These are phyloP conservation scores for Heterodera carotae DNA, from an alignment of 1,140 invertebrate species.

Conservation along the genomic window DNA sequence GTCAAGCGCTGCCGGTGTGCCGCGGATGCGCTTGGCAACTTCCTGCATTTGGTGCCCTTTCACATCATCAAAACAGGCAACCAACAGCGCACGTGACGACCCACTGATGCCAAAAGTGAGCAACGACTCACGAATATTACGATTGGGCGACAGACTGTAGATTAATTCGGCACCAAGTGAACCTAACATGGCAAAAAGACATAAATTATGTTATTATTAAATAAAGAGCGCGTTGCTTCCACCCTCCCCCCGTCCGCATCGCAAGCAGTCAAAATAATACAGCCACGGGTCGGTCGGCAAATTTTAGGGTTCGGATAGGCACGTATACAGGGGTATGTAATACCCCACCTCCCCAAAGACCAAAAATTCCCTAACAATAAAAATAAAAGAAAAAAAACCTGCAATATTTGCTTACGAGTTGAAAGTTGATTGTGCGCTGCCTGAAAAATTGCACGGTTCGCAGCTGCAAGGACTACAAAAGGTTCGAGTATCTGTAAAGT, in stretches of 20 bases:
- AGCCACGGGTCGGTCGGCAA: too few relatives aligned
- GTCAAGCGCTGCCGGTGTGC: conserved; percentile 47
- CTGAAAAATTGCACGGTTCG: conserved; percentile 61
- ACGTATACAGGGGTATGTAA: too few relatives aligned
- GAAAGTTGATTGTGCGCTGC: conserved; percentile 60
- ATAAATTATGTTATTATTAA: too few relatives aligned
- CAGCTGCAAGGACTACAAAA: conserved; percentile 59
- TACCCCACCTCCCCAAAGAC: too few relatives aligned
- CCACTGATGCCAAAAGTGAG: conserved; percentile 56
- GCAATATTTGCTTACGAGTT: conserved; percentile 30
- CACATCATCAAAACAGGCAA: conserved; percentile 55
- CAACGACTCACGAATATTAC: conserved; percentile 56
- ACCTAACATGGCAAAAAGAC: background rate
- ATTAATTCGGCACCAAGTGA: conserved; percentile 58
- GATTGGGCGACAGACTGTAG: conserved; percentile 59
- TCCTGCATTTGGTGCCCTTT: conserved; percentile 53
- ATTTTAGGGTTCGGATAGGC: too few relatives aligned
- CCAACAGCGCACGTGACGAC: conserved; percentile 43
- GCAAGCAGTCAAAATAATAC: too few relatives aligned
- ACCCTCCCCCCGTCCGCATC: too few relatives aligned
- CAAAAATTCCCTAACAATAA: too few relatives aligned
- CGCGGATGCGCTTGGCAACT: conserved; percentile 52
- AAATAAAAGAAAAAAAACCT: too few relatives aligned
- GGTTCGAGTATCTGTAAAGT: conserved; percentile 55
- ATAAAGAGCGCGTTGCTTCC: too few relatives aligned